Base-by-base conservation (phyloP, 2,888 invertebrate genomes). In the Leucozona laternaria region DNA sequence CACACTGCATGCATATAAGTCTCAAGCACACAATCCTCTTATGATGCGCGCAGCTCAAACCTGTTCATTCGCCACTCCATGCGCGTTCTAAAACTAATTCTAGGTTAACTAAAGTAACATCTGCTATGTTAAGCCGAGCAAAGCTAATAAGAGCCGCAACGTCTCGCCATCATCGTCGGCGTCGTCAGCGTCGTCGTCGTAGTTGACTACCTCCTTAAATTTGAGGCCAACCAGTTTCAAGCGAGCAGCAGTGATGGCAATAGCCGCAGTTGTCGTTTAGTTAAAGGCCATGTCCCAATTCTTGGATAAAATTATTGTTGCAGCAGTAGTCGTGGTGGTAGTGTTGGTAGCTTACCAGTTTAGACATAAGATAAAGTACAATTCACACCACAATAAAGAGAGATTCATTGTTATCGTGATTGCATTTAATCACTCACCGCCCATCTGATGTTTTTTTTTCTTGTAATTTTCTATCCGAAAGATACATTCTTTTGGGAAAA, bases 211-310 rank as follows among this genome's bases (percentile, higher is more conserved):
- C 77, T 82, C 77, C 81, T 82, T 66, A 64, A 64, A 64, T 82
- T 82, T 77, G 81, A 77, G 81, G 76, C 64, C 81, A 82, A 66
- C 81, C 20, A 77, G 81, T 66, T 75, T 66, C 34, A 76, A 71
- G 50, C 10, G 34, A 17, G 13, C 34, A 11, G 17, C 20, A 22
- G n/a, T 55, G 22, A 15, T 55, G 50, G 66, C 66, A 66, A 79
- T 48, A 71, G 71, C 53, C 53, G 45, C 45, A 22, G 48, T 48
- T 28, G 48, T 55, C 58, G 60, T 58, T 78, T 50, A 50, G 66
- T 28, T 48, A 70, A 71, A 64, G 79, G 64, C 66, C 73, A 57
- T 73, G 79, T 73, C 66, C 73, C 72, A 73, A 66, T 79, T 79
- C 79, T 73, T 73, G 55, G 37, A 57, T 48, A 73, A 55, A 37